Conservation (phyloP, 1,140 invertebrate species). For the Reticulitermes speratus region DNA sequence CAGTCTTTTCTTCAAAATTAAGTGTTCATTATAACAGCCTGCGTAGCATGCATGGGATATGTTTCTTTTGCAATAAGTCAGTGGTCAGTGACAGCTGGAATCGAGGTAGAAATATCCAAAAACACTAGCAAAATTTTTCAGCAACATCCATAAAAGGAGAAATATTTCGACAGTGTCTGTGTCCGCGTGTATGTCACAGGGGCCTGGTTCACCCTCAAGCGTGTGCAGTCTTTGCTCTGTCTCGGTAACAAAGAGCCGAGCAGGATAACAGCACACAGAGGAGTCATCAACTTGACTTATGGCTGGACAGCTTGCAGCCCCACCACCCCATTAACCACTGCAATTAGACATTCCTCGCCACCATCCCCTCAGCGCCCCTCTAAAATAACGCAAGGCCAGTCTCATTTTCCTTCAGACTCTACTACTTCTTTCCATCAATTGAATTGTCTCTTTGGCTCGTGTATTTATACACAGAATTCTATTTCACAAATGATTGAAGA, state of each 20-base stretch:
- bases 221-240: not conserved
- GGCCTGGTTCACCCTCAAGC: not conserved
- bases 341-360: conserved; percentile 15
- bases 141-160: not conserved
- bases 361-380: not conserved
- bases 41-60: no score
- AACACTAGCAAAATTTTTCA: no score
- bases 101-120: no score
- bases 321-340: not conserved
- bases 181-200: not conserved
- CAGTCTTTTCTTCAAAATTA: no score
- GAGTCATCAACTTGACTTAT: conserved; percentile 18
- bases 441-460: not conserved
- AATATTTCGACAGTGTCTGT: not conserved
- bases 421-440: not conserved
- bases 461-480: no score
- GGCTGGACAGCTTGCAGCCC: not conserved
- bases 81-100: no score
- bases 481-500: no score
- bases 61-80: no score
- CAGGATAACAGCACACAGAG: not conserved
- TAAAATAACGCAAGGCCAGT: not conserved
- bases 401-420: not conserved
- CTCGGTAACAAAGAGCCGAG: not conserved
- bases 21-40: no score